Evolutionary conservation across 2,888 invertebrate species (phyloP), one percentile per base, ranked within the genome.

Genomic region (Diplolepis rosae): DNA sequence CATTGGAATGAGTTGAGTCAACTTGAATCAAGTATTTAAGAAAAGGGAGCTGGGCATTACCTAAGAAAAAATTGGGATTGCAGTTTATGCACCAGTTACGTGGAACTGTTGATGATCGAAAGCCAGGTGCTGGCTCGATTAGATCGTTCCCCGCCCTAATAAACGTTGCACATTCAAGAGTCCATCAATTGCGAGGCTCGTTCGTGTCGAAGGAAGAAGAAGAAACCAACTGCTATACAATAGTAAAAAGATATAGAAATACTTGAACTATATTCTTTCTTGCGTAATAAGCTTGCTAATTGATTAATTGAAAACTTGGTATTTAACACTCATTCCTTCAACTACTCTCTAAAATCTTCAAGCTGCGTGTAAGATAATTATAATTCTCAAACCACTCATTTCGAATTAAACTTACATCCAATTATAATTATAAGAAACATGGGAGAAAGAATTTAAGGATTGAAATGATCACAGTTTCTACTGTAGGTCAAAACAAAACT

Each of bases 61-160:
- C n/a, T n/a, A n/a, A 39, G 39, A 1, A 22, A 22, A 56, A 56
- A 11, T 30, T 56, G 32, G 32, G 54, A 30, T 35, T 56, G 18
- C 22, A 32, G 39, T 51, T 52, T 54, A 18, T 52, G 27, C 54
- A 32, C 27, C 50, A 30, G 27, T n/a, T 30, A 30, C 67, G 51
- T 35, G 66, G 32, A 32, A 39, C n/a, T 51, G 30, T n/a, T n/a
- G 35, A 65, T 32, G 5, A 56, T 56, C 35, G 24, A 50, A 22
- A 42, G 80, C 80, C 83, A 83, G 83, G 80, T 83, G 83, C 78
- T 75, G 50, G 18, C 42, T 74, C 75, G 78, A 79, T 79, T 71
- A 65, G 76, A 79, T 79, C 78, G 70, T 79, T 79, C 73, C 68
- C 77, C 77, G 79, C 80, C 77, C 78, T 77, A 81, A 81, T 83